Percentiles rank a stretch among this genome's conserved stretches.
phyloP scores from a whole-genome alignment of 1,140 invertebrate genomes.

The Listronotus oregonensis region DNA sequence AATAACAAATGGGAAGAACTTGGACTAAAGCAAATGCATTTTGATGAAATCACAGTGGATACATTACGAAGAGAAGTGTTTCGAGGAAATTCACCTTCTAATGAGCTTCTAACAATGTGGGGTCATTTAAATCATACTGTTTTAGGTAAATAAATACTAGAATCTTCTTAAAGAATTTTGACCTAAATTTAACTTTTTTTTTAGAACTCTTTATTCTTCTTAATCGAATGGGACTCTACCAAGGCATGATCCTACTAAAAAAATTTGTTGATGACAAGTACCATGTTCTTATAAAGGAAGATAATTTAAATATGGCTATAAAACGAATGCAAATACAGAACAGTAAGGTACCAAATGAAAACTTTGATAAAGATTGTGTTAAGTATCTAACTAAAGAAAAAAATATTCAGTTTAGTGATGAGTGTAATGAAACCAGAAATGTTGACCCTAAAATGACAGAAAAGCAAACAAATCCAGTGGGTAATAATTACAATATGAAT shows the following conservation, averaged over 20 bases:
- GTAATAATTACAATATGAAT: neutral
- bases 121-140: slow-evolving; percentile 80
- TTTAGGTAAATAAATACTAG: slow-evolving; percentile 10
- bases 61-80: slow-evolving; percentile 55
- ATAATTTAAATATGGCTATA: slow-evolving; percentile 53
- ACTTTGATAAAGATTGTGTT: slow-evolving; percentile 45
- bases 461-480: neutral
- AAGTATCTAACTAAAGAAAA: slow-evolving; percentile 42
- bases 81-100: slow-evolving; percentile 69
- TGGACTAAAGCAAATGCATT: slow-evolving; percentile 63
- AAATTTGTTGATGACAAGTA: slow-evolving; percentile 65
- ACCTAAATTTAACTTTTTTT: neutral
- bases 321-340: slow-evolving; percentile 28
- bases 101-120: slow-evolving; percentile 77
- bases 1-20: slow-evolving; percentile 80
- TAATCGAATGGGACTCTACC: slow-evolving; percentile 70
- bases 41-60: slow-evolving; percentile 60
- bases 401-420: slow-evolving; percentile 48
- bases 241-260: slow-evolving; percentile 71
- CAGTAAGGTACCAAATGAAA: slow-evolving; percentile 36
- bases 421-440: slow-evolving; percentile 37
- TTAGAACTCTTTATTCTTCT: slow-evolving; percentile 74
- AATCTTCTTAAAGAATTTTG: neutral
- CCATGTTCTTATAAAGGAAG: slow-evolving; percentile 62
- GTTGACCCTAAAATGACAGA: neutral